Base-by-base conservation (phyloP, 2,113 vertebrate species). In the Salminus brasiliensis region DNA sequence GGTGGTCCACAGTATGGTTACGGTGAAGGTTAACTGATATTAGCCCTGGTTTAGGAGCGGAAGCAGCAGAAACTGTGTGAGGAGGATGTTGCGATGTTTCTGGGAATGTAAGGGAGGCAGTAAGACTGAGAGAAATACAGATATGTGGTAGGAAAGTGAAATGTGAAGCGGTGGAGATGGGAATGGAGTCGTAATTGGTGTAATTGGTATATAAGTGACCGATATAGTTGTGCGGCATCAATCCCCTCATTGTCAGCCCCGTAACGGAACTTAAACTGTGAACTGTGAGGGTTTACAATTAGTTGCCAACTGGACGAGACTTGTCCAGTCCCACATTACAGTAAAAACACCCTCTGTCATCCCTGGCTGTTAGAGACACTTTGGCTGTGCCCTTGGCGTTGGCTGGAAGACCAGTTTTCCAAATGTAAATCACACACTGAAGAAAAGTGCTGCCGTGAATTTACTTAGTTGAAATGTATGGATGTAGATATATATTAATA, bases 221-320 rank as follows among this genome's bases (percentile, higher is more conserved):
- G 16, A 18, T 65, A n/a, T 36, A 7, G n/a, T 8, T n/a, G 16
- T 62, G n/a, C n/a, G 27, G 55, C n/a, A 62, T 5, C 29, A 13
- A 12, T 16, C 29, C 59, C 62, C 5, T n/a, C 30, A 10, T 7
- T 11, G 23, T n/a, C 32, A 39, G 18, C 36, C 62, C 62, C 21
- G 34, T 3, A 34, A 63, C 60, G 34, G 60, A 63, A 63, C 60
- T 63, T 63, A 15, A 63, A 63, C 60, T 63, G 60, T 63, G 60
- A 63, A 63, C 5, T 63, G 60, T 34, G 30, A 18, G 62, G 62
- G 32, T 63, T 63, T 63, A 32, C 16, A 63, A 15, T 16, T 60
- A 60, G 59, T 62, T 32, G 29, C 59, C 59, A 62, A 32, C 27
- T 62, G 9, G 4, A 62, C 18, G 11, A 30, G 30, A 63, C 39